Conservation (phyloP, 2,888 invertebrate species). For the Stenolophus ochropezus region DNA sequence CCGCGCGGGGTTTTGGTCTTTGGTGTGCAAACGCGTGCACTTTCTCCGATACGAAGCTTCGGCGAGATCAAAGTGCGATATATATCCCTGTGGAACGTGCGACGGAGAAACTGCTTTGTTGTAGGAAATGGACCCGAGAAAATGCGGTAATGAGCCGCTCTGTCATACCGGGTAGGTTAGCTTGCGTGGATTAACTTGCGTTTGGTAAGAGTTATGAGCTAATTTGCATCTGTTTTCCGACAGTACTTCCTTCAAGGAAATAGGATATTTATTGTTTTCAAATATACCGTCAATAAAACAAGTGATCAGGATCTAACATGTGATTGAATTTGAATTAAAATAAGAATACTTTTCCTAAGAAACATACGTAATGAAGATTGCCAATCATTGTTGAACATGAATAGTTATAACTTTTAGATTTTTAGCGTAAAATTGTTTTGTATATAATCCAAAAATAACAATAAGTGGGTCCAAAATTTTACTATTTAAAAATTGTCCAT, state of each 20-base stretch:
- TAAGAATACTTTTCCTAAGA: too few relatives aligned
- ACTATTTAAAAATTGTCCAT: too few relatives aligned
- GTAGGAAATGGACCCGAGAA: conserved; percentile 22
- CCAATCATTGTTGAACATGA: too few relatives aligned
- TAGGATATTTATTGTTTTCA: background rate
- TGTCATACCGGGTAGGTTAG: conserved; percentile 2
- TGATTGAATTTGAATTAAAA: too few relatives aligned
- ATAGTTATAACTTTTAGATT: too few relatives aligned
- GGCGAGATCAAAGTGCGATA: conserved; percentile 45
- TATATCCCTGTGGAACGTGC: conserved; percentile 35
- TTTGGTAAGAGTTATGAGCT: background rate
- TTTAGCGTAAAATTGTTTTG: too few relatives aligned
- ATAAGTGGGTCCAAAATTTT: too few relatives aligned
- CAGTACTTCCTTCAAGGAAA: background rate
- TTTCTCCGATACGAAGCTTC: conserved; percentile 34
- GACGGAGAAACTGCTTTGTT: conserved; percentile 32
- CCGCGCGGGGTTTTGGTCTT: background rate
- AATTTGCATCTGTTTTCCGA: conserved; percentile 7
- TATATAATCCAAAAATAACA: too few relatives aligned
- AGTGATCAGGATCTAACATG: background rate
- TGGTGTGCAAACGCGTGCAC: conserved; percentile 25
- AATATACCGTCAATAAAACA: background rate
- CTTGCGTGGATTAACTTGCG: background rate
- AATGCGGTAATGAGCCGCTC: conserved; percentile 26
- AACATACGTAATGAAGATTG: too few relatives aligned